Base-by-base conservation (phyloP, 2,797 vertebrate species). In the Takifugu ocellatus region DNA sequence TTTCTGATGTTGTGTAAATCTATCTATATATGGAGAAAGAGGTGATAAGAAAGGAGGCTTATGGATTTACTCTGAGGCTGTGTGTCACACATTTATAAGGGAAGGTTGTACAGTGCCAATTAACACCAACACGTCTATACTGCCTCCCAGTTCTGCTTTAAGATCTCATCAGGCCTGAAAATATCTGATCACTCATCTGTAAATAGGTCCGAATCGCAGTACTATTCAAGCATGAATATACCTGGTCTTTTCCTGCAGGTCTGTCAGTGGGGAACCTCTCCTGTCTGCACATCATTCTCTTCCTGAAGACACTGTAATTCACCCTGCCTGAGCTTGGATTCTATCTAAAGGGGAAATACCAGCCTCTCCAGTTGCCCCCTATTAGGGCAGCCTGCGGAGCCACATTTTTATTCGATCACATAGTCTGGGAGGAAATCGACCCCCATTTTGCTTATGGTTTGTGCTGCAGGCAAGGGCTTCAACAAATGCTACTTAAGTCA, bases 281-380 rank as follows among this genome's bases (percentile, higher is more conserved):
- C 36, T 39, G 10, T 39, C 36, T 39, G 21, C 54, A 56, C 54
- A 56, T 55, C 54, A 15, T 46, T 50, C 11, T 60, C 49, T 27
- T 45, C 44, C 54, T 25, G 39, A 64, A 61, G 58, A 73, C 44
- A 10, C 46, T 63, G 64, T 66, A 72, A 82, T 77, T 81, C 68
- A 73, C 78, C 64, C 66, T 42, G 50, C 75, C 69, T 72, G 59
- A 75, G 57, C 49, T 55, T 54, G 75, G 65, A 76, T 81, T 87
- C 79, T 49, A 84, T 82, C 75, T 66, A 59, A 25, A 53, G 74
- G 72, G 82, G 82, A 71, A 78, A 78, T 72, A 76, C 72, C 77
- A 49, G 49, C 55, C 72, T 76, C 78, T 69, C 87, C 79, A 68
- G 79, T 83, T 75, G 81, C 62, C 80, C 70, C 61, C 77, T 89